Evolutionary conservation across 2,113 vertebrate genomes (phyloP).

Genomic region (Salvator merianae): DNA sequence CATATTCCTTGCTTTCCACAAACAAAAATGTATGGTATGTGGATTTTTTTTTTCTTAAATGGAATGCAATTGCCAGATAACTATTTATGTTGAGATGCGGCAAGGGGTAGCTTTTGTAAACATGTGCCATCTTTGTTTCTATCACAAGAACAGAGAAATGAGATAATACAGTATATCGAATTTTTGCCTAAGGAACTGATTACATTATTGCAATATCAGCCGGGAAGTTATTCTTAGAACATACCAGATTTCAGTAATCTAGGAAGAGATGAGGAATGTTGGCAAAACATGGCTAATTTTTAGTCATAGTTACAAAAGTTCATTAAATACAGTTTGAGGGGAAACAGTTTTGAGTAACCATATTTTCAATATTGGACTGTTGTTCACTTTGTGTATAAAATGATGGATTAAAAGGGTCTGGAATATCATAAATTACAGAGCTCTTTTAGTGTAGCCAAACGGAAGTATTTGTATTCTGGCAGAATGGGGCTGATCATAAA

Average conservation of each 20-base stretch:
- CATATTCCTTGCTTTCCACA: no score
- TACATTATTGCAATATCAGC: neutral
- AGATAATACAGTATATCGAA: neutral
- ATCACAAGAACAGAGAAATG: neutral
- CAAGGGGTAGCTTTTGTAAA: no score
- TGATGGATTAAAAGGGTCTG: neutral
- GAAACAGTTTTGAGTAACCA: neutral
- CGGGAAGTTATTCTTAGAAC: neutral
- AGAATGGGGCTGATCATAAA: neutral
- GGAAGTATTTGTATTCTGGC: neutral
- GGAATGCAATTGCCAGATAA: neutral
- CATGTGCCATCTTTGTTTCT: no score
- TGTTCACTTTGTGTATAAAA: neutral
- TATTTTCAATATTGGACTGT: neutral
- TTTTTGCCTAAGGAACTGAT: neutral
- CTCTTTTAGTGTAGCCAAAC: neutral
- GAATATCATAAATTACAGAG: conserved; percentile 2
- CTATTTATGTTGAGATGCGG: neutral
- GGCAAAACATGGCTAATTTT: neutral
- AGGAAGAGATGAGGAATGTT: neutral
- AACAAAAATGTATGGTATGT: no score
- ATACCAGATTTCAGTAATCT: neutral
- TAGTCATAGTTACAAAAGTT: neutral
- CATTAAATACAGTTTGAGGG: neutral
- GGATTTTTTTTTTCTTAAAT: neutral